Conservation (phyloP, 2,888 invertebrate species). For the Xestoiulus laeticollis region DNA sequence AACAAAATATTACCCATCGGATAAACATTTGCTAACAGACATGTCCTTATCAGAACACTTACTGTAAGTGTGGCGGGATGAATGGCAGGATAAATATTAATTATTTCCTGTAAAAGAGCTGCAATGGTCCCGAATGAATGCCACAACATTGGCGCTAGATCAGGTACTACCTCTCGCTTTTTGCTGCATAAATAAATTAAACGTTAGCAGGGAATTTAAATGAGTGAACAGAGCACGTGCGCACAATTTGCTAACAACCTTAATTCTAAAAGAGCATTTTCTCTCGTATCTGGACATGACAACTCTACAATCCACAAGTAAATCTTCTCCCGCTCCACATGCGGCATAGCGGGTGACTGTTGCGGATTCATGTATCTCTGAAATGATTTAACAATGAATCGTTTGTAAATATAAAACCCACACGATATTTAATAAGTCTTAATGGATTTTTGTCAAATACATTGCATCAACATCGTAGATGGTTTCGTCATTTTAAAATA, state of each 20-base stretch:
- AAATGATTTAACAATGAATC: neutral
- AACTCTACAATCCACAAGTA: constrained; percentile 92
- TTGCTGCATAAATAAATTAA: constrained; percentile 69
- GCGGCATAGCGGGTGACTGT: constrained; percentile 55
- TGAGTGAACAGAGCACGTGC: neutral
- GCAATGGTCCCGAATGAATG: constrained; percentile 97
- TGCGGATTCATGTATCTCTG: constrained; percentile 53
- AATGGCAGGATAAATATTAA: constrained; percentile 98
- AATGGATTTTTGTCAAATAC: neutral
- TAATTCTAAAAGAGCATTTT: constrained; percentile 94
- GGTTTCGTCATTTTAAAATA: neutral
- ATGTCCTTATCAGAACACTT: constrained; percentile 57
- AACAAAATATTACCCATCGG: too few species aligned
- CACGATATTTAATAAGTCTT: too few species aligned
- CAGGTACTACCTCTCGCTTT: constrained; percentile 89
- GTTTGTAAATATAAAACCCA: too few species aligned
- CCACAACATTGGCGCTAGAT: constrained; percentile 98
- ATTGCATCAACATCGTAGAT: neutral
- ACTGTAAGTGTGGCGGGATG: constrained; percentile 96
- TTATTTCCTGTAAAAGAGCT: constrained; percentile 94
- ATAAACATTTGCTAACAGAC: too few species aligned
- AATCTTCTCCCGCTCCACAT: constrained; percentile 86
- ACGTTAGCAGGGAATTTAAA: constrained; percentile 36
- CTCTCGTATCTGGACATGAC: constrained; percentile 91
- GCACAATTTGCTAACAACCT: constrained; percentile 70